Conservation (phyloP, 2,888 invertebrate species). For the Thelaira solivaga region DNA sequence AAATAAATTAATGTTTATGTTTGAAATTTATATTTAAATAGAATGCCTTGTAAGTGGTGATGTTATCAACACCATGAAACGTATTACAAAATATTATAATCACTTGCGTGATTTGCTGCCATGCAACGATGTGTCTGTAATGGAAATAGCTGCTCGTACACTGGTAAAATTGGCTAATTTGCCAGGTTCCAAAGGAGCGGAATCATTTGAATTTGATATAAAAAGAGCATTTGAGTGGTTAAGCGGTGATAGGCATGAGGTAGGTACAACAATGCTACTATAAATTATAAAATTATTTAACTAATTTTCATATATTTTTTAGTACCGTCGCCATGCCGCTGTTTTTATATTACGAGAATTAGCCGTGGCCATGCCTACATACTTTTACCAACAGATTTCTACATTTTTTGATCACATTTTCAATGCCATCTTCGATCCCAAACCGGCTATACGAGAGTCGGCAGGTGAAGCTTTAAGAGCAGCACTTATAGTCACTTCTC, state of each 20-base stretch:
- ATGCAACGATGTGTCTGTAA: constrained; percentile 93
- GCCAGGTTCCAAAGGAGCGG: constrained; percentile 95
- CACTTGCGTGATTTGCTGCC: constrained; percentile 93
- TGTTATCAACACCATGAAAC: constrained; percentile 92
- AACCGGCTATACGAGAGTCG: constrained; percentile 92
- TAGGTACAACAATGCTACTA: constrained; percentile 63
- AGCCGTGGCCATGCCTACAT: constrained; percentile 96
- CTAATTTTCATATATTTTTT: neutral
- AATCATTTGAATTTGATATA: constrained; percentile 98
- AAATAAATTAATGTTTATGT: too few species aligned
- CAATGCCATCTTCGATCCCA: constrained; percentile 93
- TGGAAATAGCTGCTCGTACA: constrained; percentile 97
- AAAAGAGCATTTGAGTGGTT: constrained; percentile 97
- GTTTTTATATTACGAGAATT: constrained; percentile 94
- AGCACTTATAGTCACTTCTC: constrained; percentile 95
- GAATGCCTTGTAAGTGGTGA: constrained; percentile 96
- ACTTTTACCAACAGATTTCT: constrained; percentile 96
- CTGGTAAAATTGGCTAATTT: constrained; percentile 94
- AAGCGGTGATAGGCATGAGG: constrained; percentile 91
- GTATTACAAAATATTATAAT: constrained; percentile 94
- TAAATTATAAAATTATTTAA: neutral
- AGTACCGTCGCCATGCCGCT: constrained; percentile 92
- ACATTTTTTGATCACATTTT: constrained; percentile 96
- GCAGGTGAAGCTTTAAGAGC: constrained; percentile 96
- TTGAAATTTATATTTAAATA: constrained; percentile 74